Percentiles rank a stretch among this genome's conserved stretches.
Conservation (phyloP, 2,888 invertebrate species). For the Heliconius aoede region DNA sequence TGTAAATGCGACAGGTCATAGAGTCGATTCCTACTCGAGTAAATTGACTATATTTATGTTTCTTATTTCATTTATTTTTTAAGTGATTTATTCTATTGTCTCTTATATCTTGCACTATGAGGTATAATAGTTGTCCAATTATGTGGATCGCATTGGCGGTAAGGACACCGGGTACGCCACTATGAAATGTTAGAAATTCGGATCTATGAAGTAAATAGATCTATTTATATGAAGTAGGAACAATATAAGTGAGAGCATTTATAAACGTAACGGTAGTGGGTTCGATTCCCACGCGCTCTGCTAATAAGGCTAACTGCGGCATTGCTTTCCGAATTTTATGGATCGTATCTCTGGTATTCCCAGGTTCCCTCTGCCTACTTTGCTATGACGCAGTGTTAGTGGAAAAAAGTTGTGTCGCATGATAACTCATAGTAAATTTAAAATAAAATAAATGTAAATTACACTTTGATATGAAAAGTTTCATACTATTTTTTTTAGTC, state of each 20-base stretch:
- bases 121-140: slow-evolving; percentile 36
- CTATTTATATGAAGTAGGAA: not conserved
- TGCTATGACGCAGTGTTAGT: not conserved
- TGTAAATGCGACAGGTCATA: no score
- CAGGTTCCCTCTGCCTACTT: no score
- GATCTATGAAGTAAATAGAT: slow-evolving; percentile 2
- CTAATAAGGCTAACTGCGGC: no score
- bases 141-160: slow-evolving; percentile 50
- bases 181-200: slow-evolving; percentile 53
- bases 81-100: not conserved
- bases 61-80: no score
- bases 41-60: no score
- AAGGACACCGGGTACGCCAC: slow-evolving; percentile 51
- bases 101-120: slow-evolving; percentile 38
- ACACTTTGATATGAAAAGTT: not conserved
- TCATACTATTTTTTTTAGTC: not conserved
- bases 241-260: not conserved
- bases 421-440: not conserved
- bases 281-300: no score
- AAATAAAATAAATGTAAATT: not conserved
- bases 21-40: no score
- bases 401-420: not conserved
- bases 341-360: no score
- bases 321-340: no score
- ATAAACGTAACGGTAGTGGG: no score